Base-by-base conservation (phyloP, 2,113 vertebrate genomes). In the Acrocephalus kingi region DNA sequence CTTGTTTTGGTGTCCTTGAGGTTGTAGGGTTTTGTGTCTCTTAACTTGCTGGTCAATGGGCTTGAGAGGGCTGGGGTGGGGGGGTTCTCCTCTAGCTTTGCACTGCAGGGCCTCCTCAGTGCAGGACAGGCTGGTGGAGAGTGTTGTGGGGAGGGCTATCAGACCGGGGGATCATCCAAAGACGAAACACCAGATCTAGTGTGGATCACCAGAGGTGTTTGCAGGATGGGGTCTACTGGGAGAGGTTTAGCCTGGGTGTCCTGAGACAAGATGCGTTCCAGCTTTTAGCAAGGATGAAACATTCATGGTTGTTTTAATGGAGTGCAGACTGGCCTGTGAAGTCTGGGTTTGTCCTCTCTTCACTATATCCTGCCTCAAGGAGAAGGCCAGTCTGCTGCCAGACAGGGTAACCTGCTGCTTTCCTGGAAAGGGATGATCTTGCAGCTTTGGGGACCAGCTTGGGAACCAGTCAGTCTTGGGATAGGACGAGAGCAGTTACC, bases 401-500 rank as follows among this genome's bases (percentile, higher is more conserved):
- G 80, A 45, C 52, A 71, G 58, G 56, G 68, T 86, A 62, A 84
- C 59, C 80, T 20, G 16, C 82, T 62, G 49, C 73, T 87, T 94
- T 69, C 55, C 61, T 82, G 76, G 48, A 55, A 77, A 91, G 84
- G 17, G 12, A 51, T 52, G 45, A n/a, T 90, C 89, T 91, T 7
- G 39, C 37, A 37, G 58, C 76, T 96, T 84, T 14, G 51, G 87
- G 84, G 85, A 91, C 90, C 93, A 96, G 88, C 71, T 87, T 9
- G 43, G 85, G 89, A 91, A 58, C 76, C 51, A 88, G 76, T 89
- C 1, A 35, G 49, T 91, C 89, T 94, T 91, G 82, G 91, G 84
- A 87, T 63, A 83, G 76, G 69, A 89, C 82, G 76, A 89, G 88
- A 90, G 41, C 56, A 52, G 33, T 90, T 97, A 77, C 86, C 94